phyloP scores from a whole-genome alignment of 1,140 invertebrate genomes.

The Papilio glaucus region DNA sequence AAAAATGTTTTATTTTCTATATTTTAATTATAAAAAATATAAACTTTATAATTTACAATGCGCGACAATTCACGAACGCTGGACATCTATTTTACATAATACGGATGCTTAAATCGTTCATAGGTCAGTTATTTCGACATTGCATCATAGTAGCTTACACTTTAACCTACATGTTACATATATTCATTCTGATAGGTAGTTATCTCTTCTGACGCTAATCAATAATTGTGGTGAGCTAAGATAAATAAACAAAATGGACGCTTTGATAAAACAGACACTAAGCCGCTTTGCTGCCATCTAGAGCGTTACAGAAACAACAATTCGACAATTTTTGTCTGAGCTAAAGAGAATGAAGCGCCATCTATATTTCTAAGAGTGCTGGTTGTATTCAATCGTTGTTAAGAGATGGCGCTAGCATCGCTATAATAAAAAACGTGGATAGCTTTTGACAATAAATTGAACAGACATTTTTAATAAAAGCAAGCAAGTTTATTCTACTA shows the following conservation, averaged over 20 bases:
- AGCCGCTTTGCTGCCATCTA: neutral
- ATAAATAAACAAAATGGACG: slow-evolving; percentile 21
- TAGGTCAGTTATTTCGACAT: slow-evolving; percentile 17
- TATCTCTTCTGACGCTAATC: slow-evolving; percentile 3
- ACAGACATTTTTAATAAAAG: no score
- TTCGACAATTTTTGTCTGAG: neutral
- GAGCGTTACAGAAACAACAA: neutral
- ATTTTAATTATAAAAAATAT: no score
- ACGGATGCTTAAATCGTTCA: neutral
- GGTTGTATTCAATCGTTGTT: neutral
- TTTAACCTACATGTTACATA: slow-evolving; percentile 17
- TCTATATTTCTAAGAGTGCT: neutral
- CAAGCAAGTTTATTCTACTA: no score
- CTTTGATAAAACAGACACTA: neutral
- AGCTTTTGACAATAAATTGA: no score
- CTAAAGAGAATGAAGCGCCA: neutral
- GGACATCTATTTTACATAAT: neutral
- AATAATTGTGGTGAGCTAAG: slow-evolving; percentile 9
- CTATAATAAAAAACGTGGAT: neutral
- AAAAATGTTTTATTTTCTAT: no score
- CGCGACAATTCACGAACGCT: no score
- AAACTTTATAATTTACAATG: no score
- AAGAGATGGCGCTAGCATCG: neutral
- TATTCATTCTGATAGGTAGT: slow-evolving; percentile 1
- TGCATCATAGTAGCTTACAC: slow-evolving; percentile 1